phyloP scores from a whole-genome alignment of 2,888 invertebrate genomes.

The Tipula lateralis region DNA sequence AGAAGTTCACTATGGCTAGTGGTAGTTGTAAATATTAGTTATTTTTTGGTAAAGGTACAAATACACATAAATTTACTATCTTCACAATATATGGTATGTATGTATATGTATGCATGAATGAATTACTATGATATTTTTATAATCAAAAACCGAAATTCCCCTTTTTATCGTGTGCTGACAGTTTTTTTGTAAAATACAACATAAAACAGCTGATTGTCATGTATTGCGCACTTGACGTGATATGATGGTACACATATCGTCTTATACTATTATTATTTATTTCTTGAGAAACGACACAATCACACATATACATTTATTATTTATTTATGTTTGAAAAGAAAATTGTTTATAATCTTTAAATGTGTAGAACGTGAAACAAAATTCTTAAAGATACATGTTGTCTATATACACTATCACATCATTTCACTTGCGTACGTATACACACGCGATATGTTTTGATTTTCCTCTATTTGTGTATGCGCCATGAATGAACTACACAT shows the following conservation, averaged over 20 bases:
- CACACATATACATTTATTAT: not conserved
- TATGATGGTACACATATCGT: not conserved
- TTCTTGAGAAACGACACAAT: not conserved
- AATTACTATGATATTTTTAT: not conserved
- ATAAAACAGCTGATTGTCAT: not conserved
- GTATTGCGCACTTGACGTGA: not conserved
- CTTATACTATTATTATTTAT: not conserved
- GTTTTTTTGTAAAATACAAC: not conserved
- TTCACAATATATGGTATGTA: not conserved
- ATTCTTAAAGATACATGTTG: not conserved
- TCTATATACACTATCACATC: not conserved
- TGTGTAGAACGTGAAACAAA: not conserved
- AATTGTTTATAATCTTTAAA: not conserved
- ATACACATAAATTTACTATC: not conserved
- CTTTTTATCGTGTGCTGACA: not conserved
- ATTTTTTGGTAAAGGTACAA: not conserved
- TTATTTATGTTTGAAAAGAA: not conserved
- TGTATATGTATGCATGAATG: not conserved
- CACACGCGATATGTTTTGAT: not conserved
- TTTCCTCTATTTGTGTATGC: not conserved
- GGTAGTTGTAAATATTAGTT: not conserved
- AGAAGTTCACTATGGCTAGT: not conserved
- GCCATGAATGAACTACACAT: not conserved
- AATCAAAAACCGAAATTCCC: not conserved
- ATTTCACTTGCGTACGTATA: not conserved